These are phyloP conservation scores for Pandemis cinnamomeana DNA, from an alignment of 2,888 invertebrate genomes.

Conservation along the genomic window DNA sequence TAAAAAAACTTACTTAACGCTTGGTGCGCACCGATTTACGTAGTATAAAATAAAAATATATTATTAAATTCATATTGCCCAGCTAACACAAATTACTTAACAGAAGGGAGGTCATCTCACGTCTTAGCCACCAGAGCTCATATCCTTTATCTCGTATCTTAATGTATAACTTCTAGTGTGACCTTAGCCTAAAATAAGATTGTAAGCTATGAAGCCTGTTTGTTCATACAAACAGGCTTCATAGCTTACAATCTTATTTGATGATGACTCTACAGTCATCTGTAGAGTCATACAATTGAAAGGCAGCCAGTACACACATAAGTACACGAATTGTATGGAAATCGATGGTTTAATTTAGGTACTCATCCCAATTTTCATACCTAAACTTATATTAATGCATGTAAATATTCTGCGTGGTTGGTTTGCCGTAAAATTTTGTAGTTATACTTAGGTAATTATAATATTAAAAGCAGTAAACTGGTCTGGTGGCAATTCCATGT, in stretches of 20 bases:
- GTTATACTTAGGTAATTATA: too few species aligned
- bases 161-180: slow-evolving; percentile 3
- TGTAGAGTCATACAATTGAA: not conserved
- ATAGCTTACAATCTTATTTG: not conserved
- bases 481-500: too few species aligned
- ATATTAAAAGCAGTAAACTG: too few species aligned
- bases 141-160: not conserved
- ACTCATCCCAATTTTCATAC: too few species aligned
- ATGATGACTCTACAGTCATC: too few species aligned
- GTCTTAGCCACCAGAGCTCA: not conserved
- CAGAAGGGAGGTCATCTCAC: not conserved
- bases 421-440: too few species aligned
- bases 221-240: not conserved
- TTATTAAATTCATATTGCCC: too few species aligned
- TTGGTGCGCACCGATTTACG: too few species aligned
- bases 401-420: too few species aligned
- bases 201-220: not conserved
- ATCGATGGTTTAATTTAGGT: not conserved
- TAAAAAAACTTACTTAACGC: too few species aligned
- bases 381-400: too few species aligned
- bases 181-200: slow-evolving; percentile 9
- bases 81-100: not conserved
- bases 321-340: not conserved
- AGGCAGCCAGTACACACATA: not conserved
- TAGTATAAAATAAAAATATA: too few species aligned